A percentile compares a stretch with the other conserved stretches of the same genome.
Evolutionary conservation across 2,888 invertebrate genomes (phyloP).

Genomic region (Diaphora mendica): DNA sequence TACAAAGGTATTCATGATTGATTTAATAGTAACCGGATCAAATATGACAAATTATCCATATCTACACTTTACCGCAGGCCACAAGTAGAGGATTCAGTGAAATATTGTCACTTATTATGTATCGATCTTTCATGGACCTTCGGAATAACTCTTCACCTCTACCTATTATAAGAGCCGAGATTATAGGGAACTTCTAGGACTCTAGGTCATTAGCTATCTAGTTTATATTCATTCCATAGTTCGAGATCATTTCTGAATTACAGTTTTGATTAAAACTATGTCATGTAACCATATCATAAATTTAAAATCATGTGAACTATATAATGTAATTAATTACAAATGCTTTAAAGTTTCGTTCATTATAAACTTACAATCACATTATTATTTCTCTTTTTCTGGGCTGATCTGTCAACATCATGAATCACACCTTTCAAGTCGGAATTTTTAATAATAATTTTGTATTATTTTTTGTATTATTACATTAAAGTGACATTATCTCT

Average conservation of each 20-base stretch:
- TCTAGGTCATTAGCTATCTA: not conserved
- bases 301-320: too few species aligned
- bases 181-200: not conserved
- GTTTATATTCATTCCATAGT: not conserved
- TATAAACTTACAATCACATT: too few species aligned
- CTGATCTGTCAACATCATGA: not conserved
- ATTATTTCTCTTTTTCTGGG: not conserved
- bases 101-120: not conserved
- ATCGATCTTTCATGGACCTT: not conserved
- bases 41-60: not conserved
- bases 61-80: not conserved
- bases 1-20: not conserved
- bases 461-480: too few species aligned
- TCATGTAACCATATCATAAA: not conserved
- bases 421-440: too few species aligned
- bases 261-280: not conserved
- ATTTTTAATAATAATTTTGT: not conserved
- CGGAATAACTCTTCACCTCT: not conserved
- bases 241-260: not conserved
- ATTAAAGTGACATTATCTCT: too few species aligned
- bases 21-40: constrained; percentile 7
- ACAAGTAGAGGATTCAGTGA: not conserved
- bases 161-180: not conserved
- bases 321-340: not conserved
- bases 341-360: too few species aligned